phyloP scores from a whole-genome alignment of 2,797 vertebrate genomes.

The Sylvilagus floridanus region DNA sequence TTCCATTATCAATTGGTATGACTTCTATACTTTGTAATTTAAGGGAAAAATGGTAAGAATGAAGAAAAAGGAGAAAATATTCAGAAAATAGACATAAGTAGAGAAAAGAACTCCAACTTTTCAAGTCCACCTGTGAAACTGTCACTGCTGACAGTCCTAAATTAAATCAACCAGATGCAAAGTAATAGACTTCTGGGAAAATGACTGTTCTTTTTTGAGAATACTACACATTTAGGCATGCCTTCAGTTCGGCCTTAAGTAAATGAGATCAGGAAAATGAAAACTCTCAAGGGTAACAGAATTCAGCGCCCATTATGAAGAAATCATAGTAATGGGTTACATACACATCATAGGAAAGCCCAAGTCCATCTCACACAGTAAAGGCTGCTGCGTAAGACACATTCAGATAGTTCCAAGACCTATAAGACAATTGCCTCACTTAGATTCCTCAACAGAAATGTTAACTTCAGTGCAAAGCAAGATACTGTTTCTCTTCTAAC shows the following conservation, averaged over 20 bases:
- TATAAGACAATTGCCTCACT: neutral
- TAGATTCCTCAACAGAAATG: neutral
- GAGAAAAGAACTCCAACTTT: neutral
- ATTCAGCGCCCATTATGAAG: neutral
- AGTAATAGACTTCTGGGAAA: neutral
- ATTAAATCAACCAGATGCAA: neutral
- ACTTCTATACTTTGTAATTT: accelerated
- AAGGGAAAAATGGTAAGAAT: neutral
- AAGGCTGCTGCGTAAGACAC: no score
- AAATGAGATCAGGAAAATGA: neutral
- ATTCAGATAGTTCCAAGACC: neutral
- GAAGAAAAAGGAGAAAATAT: neutral
- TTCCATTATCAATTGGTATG: neutral
- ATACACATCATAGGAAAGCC: neutral
- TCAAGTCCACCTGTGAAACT: neutral
- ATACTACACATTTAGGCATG: neutral
- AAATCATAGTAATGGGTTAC: neutral
- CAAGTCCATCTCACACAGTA: neutral
- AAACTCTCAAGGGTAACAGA: neutral
- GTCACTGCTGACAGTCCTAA: neutral
- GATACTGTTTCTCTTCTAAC: neutral
- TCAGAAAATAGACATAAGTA: neutral
- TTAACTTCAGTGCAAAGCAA: neutral
- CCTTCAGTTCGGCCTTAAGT: neutral
- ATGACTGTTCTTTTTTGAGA: neutral